Conservation (phyloP, 2,113 vertebrate genomes). For the Xenopus tropicalis region UCB_Xtro_10.0 CM004444.2:31810001-31810500, state of each 20-base stretch:
- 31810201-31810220: conserved; percentile 84
- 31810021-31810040: too few species aligned
- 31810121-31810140: background rate
- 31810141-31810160: conserved; percentile 79
- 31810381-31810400: conserved; percentile 51
- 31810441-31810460: background rate
- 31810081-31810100: background rate
- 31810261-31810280: conserved; percentile 85
- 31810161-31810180: conserved; percentile 77
- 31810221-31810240: conserved; percentile 96
- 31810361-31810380: conserved; percentile 59
- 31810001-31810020: too few species aligned
- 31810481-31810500: too few species aligned
- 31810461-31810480: background rate
- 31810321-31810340: conserved; percentile 93
- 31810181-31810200: conserved; percentile 70
- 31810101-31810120: background rate
- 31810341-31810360: conserved; percentile 58
- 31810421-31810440: conserved; percentile 26
- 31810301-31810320: conserved; percentile 90
- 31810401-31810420: conserved; percentile 4
- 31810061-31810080: background rate
- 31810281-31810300: conserved; percentile 88
- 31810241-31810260: conserved; percentile 95
- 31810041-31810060: too few species aligned